Evolutionary conservation across 1,140 invertebrate species (phyloP).

Genomic region (Bombus impatiens): DNA sequence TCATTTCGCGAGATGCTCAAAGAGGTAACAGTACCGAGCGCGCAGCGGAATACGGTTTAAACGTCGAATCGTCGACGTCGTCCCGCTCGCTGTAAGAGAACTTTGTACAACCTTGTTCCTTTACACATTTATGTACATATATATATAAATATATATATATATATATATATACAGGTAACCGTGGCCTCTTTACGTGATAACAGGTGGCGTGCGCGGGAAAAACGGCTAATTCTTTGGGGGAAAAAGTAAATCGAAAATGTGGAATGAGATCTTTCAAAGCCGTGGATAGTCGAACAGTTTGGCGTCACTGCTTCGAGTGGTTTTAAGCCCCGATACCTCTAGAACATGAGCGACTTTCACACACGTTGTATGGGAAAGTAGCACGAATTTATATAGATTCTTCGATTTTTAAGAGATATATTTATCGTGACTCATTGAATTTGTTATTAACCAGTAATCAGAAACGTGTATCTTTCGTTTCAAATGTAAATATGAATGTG

Average conservation of each 20-base stretch:
- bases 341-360: background rate
- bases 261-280: background rate
- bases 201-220: background rate
- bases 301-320: background rate
- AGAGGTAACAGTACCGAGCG: constrained; percentile 17
- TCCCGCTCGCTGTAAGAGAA: constrained; percentile 38
- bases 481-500: too few relatives aligned
- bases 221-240: background rate
- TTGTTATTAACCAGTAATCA: background rate
- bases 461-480: background rate
- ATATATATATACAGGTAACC: constrained; percentile 10
- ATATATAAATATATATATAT: background rate
- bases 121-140: constrained; percentile 45
- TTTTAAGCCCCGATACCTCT: background rate
- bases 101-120: constrained; percentile 55
- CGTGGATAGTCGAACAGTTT: background rate
- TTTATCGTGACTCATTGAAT: background rate
- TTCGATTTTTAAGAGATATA: background rate
- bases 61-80: constrained; percentile 45
- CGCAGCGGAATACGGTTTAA: constrained; percentile 50
- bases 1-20: constrained; percentile 47
- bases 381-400: too few relatives aligned
- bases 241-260: background rate
- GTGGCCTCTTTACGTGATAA: background rate
- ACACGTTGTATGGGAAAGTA: background rate